A percentile compares a stretch with the other conserved stretches of the same genome.
Evolutionary conservation across 2,113 vertebrate species (phyloP).

Genomic region (Caranx ignobilis): DNA sequence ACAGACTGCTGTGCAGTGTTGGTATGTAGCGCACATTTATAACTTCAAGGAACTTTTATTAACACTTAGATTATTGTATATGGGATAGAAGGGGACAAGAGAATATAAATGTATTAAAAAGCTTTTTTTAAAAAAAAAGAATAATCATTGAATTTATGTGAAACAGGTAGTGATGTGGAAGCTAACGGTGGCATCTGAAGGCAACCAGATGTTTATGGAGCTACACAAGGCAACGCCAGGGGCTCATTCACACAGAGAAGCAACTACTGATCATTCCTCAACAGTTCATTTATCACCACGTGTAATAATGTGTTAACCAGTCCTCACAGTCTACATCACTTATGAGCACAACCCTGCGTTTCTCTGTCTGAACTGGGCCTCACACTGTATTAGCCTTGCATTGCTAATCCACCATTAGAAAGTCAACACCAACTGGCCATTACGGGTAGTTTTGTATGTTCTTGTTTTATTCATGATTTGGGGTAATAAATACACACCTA

Average conservation of each 20-base stretch:
- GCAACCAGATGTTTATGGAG: no score
- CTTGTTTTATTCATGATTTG: background rate
- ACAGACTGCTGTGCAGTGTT: conserved; percentile 28
- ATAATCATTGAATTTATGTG: background rate
- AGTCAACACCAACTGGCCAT: background rate
- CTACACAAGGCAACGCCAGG: no score
- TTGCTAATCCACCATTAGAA: background rate
- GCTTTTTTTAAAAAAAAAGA: background rate
- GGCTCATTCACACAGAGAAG: no score
- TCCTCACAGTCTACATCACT: no score
- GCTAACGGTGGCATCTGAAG: background rate
- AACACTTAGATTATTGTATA: background rate
- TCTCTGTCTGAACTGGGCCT: background rate
- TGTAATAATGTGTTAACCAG: no score
- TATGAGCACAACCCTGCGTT: background rate
- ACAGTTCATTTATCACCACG: no score
- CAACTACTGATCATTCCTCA: no score
- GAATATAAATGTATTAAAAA: background rate
- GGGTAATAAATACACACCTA: background rate
- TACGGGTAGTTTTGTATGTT: background rate
- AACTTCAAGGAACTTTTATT: background rate
- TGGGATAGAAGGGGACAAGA: background rate
- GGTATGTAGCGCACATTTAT: background rate
- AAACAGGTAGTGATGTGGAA: background rate
- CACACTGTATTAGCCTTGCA: background rate